Evolutionary conservation across 2,888 invertebrate genomes (phyloP), one percentile per base, ranked within the genome.

Genomic region (Harpalus rubripes): DNA sequence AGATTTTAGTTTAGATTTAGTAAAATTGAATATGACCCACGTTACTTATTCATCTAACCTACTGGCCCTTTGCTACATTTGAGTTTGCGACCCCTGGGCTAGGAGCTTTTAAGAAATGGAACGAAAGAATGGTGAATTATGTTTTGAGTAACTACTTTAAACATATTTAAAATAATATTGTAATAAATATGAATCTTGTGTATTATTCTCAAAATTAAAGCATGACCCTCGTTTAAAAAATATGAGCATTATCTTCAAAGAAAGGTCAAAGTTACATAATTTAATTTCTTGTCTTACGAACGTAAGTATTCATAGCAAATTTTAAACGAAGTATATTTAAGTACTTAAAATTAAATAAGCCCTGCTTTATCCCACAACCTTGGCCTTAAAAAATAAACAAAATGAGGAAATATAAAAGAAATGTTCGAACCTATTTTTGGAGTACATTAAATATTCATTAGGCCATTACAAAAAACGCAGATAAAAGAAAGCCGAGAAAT

Each of bases 361-460:
- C 32, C 6, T 15, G 68, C 32, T 39, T 68, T 68, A 68, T 68
- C 68, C 68, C 39, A 68, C 32, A 39, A 68, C 68, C 68, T 68
- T 68, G 68, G 68, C 68, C 68, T 68, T 68, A 68, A 68, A 68
- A 65, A 39, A 68, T 68, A 68, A 63, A 63, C 63, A 63, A 68
- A 68, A 32, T 68, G n/a, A 32, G 12, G 15, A 68, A 68, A 39
- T 68, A 68, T 52, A 68, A 68, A 68, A 63, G 63, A 63, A 63
- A 63, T 41, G 68, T 68, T 68, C 15, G 39, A 39, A 39, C 68
- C 68, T 68, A 68, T 39, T 68, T 68, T 68, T 68, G 32, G 68
- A 68, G 41, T n/a, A 68, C 68, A 68, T 68, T 68, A 68, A 68
- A 68, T 68, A 68, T 68, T 68, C 68, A 68, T 68, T 68, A 68